Percentiles rank a stretch among this genome's conserved stretches.
phyloP scores from a whole-genome alignment of 1,140 invertebrate species.

The Pectinophora gossypiella region DNA sequence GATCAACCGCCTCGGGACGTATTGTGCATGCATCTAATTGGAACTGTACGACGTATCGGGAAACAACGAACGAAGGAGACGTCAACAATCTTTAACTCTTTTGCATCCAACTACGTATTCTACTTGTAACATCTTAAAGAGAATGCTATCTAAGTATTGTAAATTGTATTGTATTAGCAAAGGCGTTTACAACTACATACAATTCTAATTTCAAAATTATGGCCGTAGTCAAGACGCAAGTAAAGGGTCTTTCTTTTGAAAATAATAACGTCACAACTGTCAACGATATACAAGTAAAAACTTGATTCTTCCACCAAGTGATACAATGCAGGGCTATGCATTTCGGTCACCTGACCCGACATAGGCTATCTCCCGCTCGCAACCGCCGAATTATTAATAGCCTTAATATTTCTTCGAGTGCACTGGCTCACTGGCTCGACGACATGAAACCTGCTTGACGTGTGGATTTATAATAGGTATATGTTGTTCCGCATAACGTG shows the following conservation, averaged over 20 bases:
- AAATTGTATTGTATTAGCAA: no score
- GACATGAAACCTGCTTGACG: slow-evolving; percentile 48
- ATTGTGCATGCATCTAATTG: slow-evolving; percentile 16
- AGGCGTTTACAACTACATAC: no score
- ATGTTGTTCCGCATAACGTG: slow-evolving; percentile 18
- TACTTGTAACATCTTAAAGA: no score
- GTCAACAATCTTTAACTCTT: no score
- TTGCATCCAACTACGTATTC: no score
- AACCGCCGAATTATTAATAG: slow-evolving; percentile 62
- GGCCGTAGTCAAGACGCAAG: no score
- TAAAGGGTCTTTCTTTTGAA: no score
- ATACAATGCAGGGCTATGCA: slow-evolving; percentile 39
- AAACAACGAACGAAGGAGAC: not conserved
- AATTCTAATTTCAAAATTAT: no score
- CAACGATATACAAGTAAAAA: no score
- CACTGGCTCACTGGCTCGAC: slow-evolving; percentile 28
- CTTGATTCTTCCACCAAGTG: no score
- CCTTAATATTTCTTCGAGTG: slow-evolving; percentile 56
- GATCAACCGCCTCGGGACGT: slow-evolving; percentile 13
- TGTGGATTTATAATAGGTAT: slow-evolving; percentile 38
- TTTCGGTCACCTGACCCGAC: slow-evolving; percentile 47
- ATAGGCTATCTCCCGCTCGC: slow-evolving; percentile 42
- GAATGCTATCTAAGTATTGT: no score
- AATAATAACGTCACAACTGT: no score
- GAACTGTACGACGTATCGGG: not conserved